Base-by-base conservation (phyloP, 2,113 vertebrate species). In the Emydura subglobosa region DNA sequence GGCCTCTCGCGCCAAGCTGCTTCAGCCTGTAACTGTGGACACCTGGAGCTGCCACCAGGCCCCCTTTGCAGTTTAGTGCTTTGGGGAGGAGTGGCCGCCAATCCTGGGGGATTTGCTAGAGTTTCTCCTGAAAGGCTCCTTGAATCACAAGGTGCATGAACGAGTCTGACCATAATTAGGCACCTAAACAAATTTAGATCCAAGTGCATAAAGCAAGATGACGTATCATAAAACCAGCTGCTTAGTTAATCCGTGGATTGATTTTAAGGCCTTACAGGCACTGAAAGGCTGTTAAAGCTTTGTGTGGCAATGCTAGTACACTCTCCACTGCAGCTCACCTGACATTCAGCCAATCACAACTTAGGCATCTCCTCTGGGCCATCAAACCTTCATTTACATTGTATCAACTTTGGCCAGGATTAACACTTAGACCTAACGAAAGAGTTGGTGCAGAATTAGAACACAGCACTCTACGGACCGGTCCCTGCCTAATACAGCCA, bases 181-280 rank as follows among this genome's bases (percentile, higher is more conserved):
- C 61, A 86, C 4, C 91, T 39, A 17, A 79, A 91, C 78, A 8
- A 11, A 14, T 81, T 34, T 22, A 84, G 93, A 94, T 94, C 97
- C 93, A 93, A 95, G 51, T 93, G 95, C 91, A 89, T 88, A 91
- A 94, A 96, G 94, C 91, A 90, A 92, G 93, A 92, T 97, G 93
- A 65, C 2, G 57, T 79, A 90, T 79, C 95, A 87, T 86, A 96
- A 94, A 95, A 59, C 78, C 94, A 95, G 94, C 96, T 97, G 85
- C 91, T 94, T 87, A 68, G 83, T 93, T 98, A 98, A 97, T 97
- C 96, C 96, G 89, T 89, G 90, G 96, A 96, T 90, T 97, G 97
- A 96, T 97, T 96, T 95, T 79, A 96, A 94, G 85, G 93, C 89
- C 97, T 93, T 61, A 47, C 84, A 90, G 93, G 91, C 87, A 61